Evolutionary conservation across 1,140 invertebrate species (phyloP).

Genomic region (Drosophila tsacasi): DNA sequence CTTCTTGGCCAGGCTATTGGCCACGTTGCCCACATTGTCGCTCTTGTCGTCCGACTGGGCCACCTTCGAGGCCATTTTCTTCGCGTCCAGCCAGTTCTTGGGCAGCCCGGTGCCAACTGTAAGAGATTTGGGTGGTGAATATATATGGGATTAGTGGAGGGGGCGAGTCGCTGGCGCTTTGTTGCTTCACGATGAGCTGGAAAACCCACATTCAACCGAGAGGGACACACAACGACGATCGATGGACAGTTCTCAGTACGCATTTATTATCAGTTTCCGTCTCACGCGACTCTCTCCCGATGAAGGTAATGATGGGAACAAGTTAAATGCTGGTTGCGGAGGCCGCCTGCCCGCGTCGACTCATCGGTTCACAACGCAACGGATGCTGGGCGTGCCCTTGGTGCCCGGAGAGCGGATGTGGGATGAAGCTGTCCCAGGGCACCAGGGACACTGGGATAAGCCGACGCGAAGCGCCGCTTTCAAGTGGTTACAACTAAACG

Average conservation of each 20-base stretch:
- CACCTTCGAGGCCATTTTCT: slow-evolving; percentile 45
- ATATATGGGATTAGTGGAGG: slow-evolving; percentile 41
- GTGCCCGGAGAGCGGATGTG: slow-evolving; percentile 48
- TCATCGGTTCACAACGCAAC: slow-evolving; percentile 21
- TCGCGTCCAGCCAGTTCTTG: slow-evolving; percentile 64
- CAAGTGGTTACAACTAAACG: slow-evolving; percentile 62
- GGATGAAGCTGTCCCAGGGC: slow-evolving; percentile 60
- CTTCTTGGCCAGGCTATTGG: slow-evolving; percentile 66
- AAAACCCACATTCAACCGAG: slow-evolving; percentile 19
- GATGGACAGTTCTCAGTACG: slow-evolving; percentile 58
- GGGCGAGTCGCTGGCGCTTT: slow-evolving; percentile 31
- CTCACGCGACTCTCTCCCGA: slow-evolving; percentile 41
- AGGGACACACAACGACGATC: slow-evolving; percentile 15
- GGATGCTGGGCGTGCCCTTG: slow-evolving; percentile 14
- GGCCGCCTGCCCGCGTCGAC: slow-evolving; percentile 40
- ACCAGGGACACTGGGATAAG: slow-evolving; percentile 26
- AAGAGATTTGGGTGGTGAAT: slow-evolving; percentile 46
- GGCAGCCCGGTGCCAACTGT: slow-evolving; percentile 77
- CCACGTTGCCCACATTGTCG: slow-evolving; percentile 69
- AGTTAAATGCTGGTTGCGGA: slow-evolving; percentile 68
- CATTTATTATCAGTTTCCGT: slow-evolving; percentile 72
- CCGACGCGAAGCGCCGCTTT: slow-evolving; percentile 52
- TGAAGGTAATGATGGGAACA: slow-evolving; percentile 56
- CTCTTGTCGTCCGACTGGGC: slow-evolving; percentile 1
- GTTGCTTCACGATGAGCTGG: slow-evolving; percentile 35